Percentiles rank a stretch among this genome's conserved stretches.
These are phyloP conservation scores for Edolisoma coerulescens DNA, from an alignment of 2,113 vertebrate species.

Conservation along the genomic window DNA sequence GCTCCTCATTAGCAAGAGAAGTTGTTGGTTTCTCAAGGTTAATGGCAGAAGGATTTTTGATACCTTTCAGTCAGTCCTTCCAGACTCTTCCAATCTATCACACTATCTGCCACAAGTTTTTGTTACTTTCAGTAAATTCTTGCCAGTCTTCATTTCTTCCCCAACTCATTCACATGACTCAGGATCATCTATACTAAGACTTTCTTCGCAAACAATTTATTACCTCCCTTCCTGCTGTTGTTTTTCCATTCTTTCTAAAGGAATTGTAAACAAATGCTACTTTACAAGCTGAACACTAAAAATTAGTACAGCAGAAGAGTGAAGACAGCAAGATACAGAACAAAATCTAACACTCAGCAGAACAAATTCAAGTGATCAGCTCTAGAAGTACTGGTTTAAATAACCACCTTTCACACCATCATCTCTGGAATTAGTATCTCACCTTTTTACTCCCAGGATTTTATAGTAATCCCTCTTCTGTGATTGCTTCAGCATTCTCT, in stretches of 20 bases:
- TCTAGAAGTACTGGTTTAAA: neutral
- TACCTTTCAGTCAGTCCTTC: neutral
- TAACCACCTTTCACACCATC: neutral
- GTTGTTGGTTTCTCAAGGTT: neutral
- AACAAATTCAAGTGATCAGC: neutral
- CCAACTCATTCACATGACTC: neutral
- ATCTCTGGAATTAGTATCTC: neutral
- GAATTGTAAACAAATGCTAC: neutral
- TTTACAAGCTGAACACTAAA: neutral
- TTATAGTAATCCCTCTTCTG: conserved; percentile 98
- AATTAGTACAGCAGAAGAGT: neutral
- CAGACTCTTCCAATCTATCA: neutral
- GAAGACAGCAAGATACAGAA: neutral
- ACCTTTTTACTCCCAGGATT: conserved; percentile 98
- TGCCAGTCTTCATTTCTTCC: neutral
- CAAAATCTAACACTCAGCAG: neutral
- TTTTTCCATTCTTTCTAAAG: neutral
- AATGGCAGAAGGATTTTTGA: neutral
- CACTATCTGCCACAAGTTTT: neutral
- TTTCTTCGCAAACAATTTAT: neutral
- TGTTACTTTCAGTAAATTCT: neutral
- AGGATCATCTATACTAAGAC: neutral
- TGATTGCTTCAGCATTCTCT: conserved; percentile 92
- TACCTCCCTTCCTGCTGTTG: neutral
- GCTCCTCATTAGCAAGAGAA: neutral